Evolutionary conservation across 2,797 vertebrate species (phyloP).

Genomic region (Pteronotus mesoamericanus): DNA sequence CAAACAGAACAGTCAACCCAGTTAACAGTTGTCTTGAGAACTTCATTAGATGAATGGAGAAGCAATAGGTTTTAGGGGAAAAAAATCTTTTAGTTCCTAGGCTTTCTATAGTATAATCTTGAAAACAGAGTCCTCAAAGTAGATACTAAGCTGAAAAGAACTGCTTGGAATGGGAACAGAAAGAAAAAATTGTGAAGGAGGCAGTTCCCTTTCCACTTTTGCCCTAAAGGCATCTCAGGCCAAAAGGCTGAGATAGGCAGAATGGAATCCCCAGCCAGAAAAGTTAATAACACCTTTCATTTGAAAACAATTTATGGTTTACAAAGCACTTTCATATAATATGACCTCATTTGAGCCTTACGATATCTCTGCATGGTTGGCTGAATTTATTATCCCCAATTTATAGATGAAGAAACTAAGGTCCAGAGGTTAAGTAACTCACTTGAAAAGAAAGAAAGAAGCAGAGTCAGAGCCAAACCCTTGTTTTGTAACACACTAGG

Average conservation of each 20-base stretch:
- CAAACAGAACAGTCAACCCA: rapidly evolving
- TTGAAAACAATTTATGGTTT: slow-evolving; percentile 24
- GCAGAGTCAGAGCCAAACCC: background rate
- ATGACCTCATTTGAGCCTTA: slow-evolving; percentile 37
- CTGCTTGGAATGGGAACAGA: background rate
- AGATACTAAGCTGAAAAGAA: background rate
- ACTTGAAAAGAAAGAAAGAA: background rate
- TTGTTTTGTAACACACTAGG: background rate
- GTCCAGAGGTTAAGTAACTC: background rate
- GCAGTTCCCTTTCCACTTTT: background rate
- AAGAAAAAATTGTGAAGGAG: background rate
- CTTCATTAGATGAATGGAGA: background rate
- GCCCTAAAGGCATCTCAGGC: slow-evolving; percentile 15
- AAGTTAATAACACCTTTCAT: slow-evolving; percentile 52
- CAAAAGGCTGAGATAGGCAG: slow-evolving; percentile 32
- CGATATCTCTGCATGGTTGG: background rate
- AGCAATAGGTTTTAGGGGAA: background rate
- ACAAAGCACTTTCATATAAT: slow-evolving; percentile 10
- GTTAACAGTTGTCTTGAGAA: background rate
- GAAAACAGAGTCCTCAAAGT: background rate
- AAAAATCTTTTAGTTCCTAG: background rate
- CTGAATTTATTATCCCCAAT: background rate
- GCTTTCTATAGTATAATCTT: background rate
- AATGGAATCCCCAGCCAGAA: slow-evolving; percentile 29
- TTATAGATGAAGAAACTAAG: slow-evolving; percentile 27